Evolutionary conservation across 2,797 vertebrate genomes (phyloP).

Genomic region (Avahi laniger): DNA sequence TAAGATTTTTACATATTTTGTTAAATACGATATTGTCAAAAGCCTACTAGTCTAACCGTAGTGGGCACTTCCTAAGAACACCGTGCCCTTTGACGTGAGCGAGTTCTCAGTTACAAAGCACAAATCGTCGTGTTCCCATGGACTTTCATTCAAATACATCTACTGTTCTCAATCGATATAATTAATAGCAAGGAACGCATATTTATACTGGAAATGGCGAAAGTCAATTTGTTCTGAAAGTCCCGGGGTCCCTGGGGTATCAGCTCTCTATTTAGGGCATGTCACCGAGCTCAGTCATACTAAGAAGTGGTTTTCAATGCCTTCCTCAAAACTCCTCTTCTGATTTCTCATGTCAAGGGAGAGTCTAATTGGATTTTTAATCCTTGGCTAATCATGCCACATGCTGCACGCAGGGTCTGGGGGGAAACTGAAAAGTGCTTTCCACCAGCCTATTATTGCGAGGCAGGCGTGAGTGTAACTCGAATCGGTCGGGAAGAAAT

Average conservation of each 20-base stretch:
- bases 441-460: conserved; percentile 87
- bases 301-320: conserved; percentile 87
- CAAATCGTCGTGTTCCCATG: neutral
- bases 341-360: conserved; percentile 88
- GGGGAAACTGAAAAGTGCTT: conserved; percentile 93
- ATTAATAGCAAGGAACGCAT: neutral
- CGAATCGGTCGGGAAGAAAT: conserved; percentile 93
- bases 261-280: conserved; percentile 74
- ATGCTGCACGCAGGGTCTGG: conserved; percentile 88
- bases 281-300: conserved; percentile 82
- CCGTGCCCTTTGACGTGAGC: neutral
- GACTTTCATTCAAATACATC: neutral
- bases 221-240: conserved; percentile 58
- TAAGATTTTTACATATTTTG: neutral
- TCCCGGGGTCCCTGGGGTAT: conserved; percentile 71
- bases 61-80: neutral
- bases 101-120: neutral
- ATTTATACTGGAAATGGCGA: conserved; percentile 56
- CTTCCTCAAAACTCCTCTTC: conserved; percentile 86
- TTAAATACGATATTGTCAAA: neutral
- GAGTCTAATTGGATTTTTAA: conserved; percentile 91
- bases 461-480: conserved; percentile 91
- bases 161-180: conserved; percentile 29
- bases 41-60: neutral
- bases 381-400: conserved; percentile 91